Conservation (phyloP, 2,113 vertebrate species). For the Hippoglossus stenolepis region DNA sequence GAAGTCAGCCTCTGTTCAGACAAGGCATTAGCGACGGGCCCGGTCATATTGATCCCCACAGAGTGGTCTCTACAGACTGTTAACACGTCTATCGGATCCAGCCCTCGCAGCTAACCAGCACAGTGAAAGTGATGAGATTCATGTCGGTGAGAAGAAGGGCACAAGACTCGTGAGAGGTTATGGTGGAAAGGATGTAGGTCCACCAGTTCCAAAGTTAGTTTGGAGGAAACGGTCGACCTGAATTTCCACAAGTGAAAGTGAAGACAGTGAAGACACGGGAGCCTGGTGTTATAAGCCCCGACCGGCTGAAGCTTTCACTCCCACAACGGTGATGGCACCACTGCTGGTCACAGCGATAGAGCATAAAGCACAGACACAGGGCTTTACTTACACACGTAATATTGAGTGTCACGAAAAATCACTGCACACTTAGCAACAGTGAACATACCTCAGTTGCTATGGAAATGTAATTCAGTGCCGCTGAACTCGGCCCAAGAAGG, state of each 20-base stretch:
- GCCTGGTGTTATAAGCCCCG: constrained; percentile 12
- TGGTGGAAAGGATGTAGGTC: constrained; percentile 71
- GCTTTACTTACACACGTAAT: constrained; percentile 63
- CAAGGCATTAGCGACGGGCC: constrained; percentile 6
- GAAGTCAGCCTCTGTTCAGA: constrained; percentile 40
- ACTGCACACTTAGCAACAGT: constrained; percentile 76
- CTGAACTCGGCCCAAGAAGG: constrained; percentile 64
- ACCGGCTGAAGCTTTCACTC: constrained; percentile 59
- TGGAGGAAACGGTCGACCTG: constrained; percentile 52
- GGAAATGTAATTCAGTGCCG: constrained; percentile 74
- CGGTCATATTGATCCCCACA: constrained; percentile 57
- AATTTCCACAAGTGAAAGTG: constrained; percentile 58
- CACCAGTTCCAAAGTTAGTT: constrained; percentile 19
- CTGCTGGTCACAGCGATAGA: constrained; percentile 56
- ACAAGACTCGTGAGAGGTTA: constrained; percentile 29
- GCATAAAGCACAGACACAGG: constrained; percentile 72
- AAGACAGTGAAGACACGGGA: constrained; percentile 10
- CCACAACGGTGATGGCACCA: constrained; percentile 40
- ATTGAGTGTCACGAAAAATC: constrained; percentile 62
- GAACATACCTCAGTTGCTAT: constrained; percentile 80
- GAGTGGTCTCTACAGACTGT: constrained; percentile 56
- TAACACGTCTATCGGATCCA: constrained; percentile 51
- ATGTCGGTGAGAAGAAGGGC: constrained; percentile 28
- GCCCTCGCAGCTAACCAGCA: constrained; percentile 50
- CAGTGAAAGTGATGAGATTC: constrained; percentile 25